Evolutionary conservation across 2,888 invertebrate genomes (phyloP).

Genomic region (Rhaphigaster nebulosa): DNA sequence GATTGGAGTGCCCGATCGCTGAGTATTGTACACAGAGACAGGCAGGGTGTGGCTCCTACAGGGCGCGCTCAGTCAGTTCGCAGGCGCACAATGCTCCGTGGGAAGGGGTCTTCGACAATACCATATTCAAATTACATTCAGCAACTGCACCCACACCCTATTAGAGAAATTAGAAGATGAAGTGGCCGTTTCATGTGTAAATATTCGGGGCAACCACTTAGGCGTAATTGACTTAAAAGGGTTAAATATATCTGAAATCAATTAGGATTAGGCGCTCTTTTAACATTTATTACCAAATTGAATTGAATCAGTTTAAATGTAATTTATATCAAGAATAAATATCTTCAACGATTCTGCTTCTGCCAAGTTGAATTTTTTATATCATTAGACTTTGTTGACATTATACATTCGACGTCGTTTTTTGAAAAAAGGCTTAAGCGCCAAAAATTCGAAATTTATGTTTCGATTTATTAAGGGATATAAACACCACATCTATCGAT

Average conservation of each 20-base stretch:
- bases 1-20: not conserved
- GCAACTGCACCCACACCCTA: not conserved
- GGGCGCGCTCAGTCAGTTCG: not conserved
- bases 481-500: no score
- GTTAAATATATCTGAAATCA: not conserved
- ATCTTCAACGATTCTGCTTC: no score
- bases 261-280: not conserved
- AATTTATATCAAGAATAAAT: no score
- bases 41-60: constrained; percentile 20
- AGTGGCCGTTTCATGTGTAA: not conserved
- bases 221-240: not conserved
- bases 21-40: not conserved
- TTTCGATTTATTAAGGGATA: no score
- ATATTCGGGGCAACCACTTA: not conserved
- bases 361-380: no score
- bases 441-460: no score
- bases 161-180: not conserved
- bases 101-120: not conserved
- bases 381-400: no score
- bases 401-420: no score
- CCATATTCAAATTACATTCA: constrained; percentile 39
- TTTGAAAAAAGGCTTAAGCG: no score
- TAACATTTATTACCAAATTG: not conserved
- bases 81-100: not conserved
- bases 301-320: not conserved